A percentile compares a stretch with the other conserved stretches of the same genome.
Conservation (phyloP, 2,113 vertebrate species). For the Rutilus rutilus region DNA sequence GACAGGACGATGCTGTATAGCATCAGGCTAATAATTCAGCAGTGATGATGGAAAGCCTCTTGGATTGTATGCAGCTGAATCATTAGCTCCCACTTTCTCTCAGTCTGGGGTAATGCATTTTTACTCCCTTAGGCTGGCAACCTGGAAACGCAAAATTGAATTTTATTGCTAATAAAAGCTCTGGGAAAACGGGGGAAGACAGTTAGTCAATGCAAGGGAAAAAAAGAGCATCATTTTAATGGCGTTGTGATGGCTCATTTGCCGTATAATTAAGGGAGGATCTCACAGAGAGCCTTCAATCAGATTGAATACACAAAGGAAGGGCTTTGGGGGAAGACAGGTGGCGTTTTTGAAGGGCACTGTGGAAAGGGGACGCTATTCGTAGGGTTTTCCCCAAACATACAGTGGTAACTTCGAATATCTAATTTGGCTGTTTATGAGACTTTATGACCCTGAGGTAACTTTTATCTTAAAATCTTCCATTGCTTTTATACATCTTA, state of each 20-base stretch:
- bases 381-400: neutral
- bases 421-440: neutral
- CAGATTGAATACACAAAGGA: slow-evolving; percentile 31
- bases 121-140: slow-evolving; percentile 54
- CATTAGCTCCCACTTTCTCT: slow-evolving; percentile 60
- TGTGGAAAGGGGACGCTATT: neutral
- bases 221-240: slow-evolving; percentile 44
- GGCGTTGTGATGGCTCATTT: slow-evolving; percentile 42
- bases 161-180: slow-evolving; percentile 62
- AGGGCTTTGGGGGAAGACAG: slow-evolving; percentile 8
- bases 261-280: slow-evolving; percentile 42
- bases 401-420: neutral
- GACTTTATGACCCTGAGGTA: neutral
- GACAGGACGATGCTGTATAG: slow-evolving; percentile 35
- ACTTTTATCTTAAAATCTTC: neutral
- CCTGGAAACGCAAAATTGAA: slow-evolving; percentile 54
- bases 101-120: slow-evolving; percentile 57
- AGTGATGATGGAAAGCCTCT: slow-evolving; percentile 55
- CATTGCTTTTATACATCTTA: neutral
- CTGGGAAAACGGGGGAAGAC: slow-evolving; percentile 36
- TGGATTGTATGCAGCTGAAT: slow-evolving; percentile 58
- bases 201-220: slow-evolving; percentile 52
- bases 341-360: neutral
- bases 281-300: slow-evolving; percentile 5
- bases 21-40: slow-evolving; percentile 44